phyloP scores from a whole-genome alignment of 1,140 invertebrate genomes.

The Patella vulgata region DNA sequence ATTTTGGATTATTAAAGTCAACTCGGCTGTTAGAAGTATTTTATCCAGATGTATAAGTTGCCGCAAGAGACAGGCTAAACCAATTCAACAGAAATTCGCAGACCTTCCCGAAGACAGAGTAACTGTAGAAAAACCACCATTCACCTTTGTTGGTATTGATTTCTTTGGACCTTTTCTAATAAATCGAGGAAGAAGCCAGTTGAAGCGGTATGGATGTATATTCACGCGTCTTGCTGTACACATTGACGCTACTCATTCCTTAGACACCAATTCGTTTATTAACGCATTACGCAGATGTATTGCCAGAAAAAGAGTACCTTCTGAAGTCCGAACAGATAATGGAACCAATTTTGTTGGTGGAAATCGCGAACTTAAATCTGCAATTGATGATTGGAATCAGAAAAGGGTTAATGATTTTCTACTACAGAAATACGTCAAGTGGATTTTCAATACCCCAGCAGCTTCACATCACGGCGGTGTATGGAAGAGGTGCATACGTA shows the following conservation, averaged over 20 bases:
- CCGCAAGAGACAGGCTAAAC: no score
- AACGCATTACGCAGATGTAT: conserved; percentile 26
- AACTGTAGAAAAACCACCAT: conserved; percentile 7
- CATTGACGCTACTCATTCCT: conserved; percentile 27
- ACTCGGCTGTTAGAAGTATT: conserved; percentile 1
- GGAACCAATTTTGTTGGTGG: conserved; percentile 34
- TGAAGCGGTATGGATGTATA: conserved; percentile 25
- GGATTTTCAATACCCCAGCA: conserved; percentile 7
- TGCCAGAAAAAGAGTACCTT: conserved; percentile 17
- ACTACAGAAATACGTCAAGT: conserved; percentile 6
- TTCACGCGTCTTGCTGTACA: conserved; percentile 25
- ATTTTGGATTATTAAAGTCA: conserved; percentile 20
- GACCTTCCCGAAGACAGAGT: conserved; percentile 12
- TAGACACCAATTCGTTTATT: conserved; percentile 33
- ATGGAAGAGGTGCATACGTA: conserved; percentile 31
- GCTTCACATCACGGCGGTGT: conserved; percentile 20
- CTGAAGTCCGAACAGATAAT: conserved; percentile 20
- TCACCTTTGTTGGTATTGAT: conserved; percentile 20
- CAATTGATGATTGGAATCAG: conserved; percentile 5
- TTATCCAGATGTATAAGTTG: no score
- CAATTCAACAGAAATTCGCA: conserved; percentile 2
- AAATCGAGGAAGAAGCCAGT: conserved; percentile 15
- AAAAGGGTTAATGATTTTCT: neutral
- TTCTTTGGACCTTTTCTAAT: conserved; percentile 24
- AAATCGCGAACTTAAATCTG: conserved; percentile 6